Evolutionary conservation across 2,888 invertebrate species (phyloP).

Genomic region (Lochmaea crataegi): DNA sequence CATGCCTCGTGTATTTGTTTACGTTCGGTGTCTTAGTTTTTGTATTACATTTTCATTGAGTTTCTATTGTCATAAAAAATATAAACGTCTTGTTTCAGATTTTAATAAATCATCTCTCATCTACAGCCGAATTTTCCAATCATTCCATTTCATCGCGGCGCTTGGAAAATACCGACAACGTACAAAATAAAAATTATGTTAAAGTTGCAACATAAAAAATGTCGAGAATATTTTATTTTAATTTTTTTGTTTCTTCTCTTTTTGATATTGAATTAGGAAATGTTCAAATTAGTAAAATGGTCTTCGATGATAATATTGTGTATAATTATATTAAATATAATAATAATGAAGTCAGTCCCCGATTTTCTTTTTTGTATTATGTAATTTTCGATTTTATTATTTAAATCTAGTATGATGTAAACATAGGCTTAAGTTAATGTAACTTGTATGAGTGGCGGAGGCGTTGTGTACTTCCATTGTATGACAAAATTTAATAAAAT

Average conservation of each 20-base stretch:
- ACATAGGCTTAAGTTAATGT: slow-evolving; percentile 57
- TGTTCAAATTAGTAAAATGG: slow-evolving; percentile 33
- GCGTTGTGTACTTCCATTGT: slow-evolving; percentile 58
- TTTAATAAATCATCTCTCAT: slow-evolving; percentile 44
- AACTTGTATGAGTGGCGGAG: slow-evolving; percentile 57
- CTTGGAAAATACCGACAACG: slow-evolving; percentile 47
- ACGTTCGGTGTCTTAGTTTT: no score
- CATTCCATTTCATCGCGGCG: slow-evolving; percentile 49
- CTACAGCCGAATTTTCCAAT: slow-evolving; percentile 48
- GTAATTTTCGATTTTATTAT: slow-evolving; percentile 52
- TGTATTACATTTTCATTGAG: no score
- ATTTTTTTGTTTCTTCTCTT: slow-evolving; percentile 50
- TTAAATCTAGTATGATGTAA: slow-evolving; percentile 52
- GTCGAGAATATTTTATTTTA: slow-evolving; percentile 34
- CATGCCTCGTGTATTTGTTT: no score
- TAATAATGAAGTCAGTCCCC: slow-evolving; percentile 23
- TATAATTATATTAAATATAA: slow-evolving; percentile 7
- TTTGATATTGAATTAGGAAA: slow-evolving; percentile 47
- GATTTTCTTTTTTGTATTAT: slow-evolving; percentile 54
- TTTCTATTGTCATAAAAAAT: no score
- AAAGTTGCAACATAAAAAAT: slow-evolving; percentile 40
- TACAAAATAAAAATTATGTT: slow-evolving; percentile 46
- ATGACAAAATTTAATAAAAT: slow-evolving; percentile 56
- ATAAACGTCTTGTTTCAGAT: slow-evolving; percentile 38
- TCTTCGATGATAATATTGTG: slow-evolving; percentile 33